Conservation (phyloP, 2,797 vertebrate genomes). For the Alectoris magna region DNA sequence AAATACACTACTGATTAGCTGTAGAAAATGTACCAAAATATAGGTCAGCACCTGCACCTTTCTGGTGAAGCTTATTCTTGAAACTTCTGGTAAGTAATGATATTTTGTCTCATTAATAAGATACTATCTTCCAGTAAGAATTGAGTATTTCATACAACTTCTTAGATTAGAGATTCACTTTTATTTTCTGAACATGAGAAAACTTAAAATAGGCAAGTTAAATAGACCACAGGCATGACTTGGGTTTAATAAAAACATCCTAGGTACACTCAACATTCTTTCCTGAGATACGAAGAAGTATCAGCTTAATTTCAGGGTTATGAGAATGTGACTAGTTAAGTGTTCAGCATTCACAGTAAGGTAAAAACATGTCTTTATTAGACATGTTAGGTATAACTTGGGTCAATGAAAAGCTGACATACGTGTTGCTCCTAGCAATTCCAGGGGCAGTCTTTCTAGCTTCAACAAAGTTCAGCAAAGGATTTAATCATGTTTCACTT, state of each 20-base stretch:
- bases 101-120: neutral
- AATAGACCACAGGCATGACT: neutral
- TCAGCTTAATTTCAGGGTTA: neutral
- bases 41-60: neutral
- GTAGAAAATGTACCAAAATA: neutral
- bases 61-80: neutral
- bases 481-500: neutral
- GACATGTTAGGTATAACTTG: neutral
- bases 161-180: neutral
- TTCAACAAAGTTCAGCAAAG: neutral
- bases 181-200: rapidly evolving
- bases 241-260: neutral
- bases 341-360: neutral
- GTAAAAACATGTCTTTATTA: neutral
- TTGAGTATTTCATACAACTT: neutral
- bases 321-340: neutral
- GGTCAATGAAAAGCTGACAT: neutral
- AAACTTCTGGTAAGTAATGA: neutral
- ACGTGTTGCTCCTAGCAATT: neutral
- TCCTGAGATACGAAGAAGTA: neutral
- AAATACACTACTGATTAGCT: neutral
- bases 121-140: neutral
- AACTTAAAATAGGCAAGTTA: neutral
- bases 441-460: neutral
- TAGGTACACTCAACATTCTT: neutral